Evolutionary conservation across 2,797 vertebrate species (phyloP).

Genomic region (Sebastes itinus): DNA sequence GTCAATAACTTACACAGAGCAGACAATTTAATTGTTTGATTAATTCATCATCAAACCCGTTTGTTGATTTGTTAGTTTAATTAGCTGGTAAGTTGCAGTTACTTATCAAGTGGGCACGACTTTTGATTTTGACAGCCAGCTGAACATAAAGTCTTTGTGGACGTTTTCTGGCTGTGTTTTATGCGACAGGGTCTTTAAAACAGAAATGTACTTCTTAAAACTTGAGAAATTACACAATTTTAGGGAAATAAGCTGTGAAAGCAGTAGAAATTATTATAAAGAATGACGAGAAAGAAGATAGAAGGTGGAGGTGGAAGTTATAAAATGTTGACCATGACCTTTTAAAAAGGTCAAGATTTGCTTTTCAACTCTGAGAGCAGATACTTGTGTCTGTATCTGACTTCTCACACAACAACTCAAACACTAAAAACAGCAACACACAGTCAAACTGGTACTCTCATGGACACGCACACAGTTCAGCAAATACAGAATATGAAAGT

Average conservation of each 20-base stretch:
- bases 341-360: constrained; percentile 55
- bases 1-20: constrained; percentile 44
- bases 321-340: constrained; percentile 58
- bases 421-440: constrained; percentile 18
- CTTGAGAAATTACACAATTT: constrained; percentile 13
- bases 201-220: constrained; percentile 18
- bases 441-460: background rate
- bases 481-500: background rate
- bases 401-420: constrained; percentile 6
- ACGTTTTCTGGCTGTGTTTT: constrained; percentile 20
- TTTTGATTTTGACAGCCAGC: constrained; percentile 10
- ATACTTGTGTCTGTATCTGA: constrained; percentile 20
- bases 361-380: constrained; percentile 26
- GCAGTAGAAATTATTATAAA: background rate
- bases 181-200: constrained; percentile 2
- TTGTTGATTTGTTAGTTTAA: constrained; percentile 21
- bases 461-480: background rate
- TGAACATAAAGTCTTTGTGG: background rate
- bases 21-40: constrained; percentile 14
- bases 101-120: background rate
- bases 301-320: background rate
- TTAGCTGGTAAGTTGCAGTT: constrained; percentile 19
- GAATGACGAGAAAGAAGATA: background rate
- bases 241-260: constrained; percentile 45
- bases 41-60: constrained; percentile 14